phyloP scores from a whole-genome alignment of 2,888 invertebrate genomes.

The Cataglyphis livida region DNA sequence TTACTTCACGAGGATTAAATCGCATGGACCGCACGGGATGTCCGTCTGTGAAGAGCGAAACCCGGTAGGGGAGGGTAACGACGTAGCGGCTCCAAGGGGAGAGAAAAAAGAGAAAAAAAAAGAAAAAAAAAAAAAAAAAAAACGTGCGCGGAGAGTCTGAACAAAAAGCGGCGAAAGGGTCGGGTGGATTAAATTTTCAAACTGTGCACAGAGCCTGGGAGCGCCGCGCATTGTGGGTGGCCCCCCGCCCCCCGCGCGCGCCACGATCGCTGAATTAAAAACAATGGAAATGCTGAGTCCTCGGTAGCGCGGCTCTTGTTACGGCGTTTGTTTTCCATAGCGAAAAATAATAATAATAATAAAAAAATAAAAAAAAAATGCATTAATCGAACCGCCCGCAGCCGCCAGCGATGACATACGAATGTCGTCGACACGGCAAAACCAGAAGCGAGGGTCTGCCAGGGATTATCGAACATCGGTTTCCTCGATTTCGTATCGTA shows the following conservation, averaged over 20 bases:
- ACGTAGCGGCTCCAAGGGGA: slow-evolving; percentile 9
- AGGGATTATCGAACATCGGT: slow-evolving; percentile 31
- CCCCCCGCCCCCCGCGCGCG: not conserved
- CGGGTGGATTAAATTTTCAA: slow-evolving; percentile 50
- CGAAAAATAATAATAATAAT: slow-evolving; percentile 17
- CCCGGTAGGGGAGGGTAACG: slow-evolving; percentile 29
- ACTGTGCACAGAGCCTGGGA: slow-evolving; percentile 29
- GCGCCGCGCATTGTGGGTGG: slow-evolving; percentile 31
- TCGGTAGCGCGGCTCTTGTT: slow-evolving; percentile 46
- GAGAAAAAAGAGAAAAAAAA: not conserved
- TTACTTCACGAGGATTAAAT: slow-evolving; percentile 56
- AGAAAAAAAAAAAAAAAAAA: not conserved
- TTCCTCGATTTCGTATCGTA: not conserved
- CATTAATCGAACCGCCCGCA: slow-evolving; percentile 45
- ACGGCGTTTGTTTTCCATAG: slow-evolving; percentile 48
- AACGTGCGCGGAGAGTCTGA: slow-evolving; percentile 15
- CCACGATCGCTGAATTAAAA: slow-evolving; percentile 69
- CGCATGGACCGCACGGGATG: slow-evolving; percentile 33
- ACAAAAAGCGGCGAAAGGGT: slow-evolving; percentile 46
- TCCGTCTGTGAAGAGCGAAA: slow-evolving; percentile 44
- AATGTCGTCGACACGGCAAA: slow-evolving; percentile 16
- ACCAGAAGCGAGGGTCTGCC: slow-evolving; percentile 5
- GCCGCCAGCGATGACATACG: slow-evolving; percentile 40
- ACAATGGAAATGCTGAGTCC: slow-evolving; percentile 66
- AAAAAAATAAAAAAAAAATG: slow-evolving; percentile 16